Conservation (phyloP, 2,113 vertebrate species). For the Mastomys coucha region DNA sequence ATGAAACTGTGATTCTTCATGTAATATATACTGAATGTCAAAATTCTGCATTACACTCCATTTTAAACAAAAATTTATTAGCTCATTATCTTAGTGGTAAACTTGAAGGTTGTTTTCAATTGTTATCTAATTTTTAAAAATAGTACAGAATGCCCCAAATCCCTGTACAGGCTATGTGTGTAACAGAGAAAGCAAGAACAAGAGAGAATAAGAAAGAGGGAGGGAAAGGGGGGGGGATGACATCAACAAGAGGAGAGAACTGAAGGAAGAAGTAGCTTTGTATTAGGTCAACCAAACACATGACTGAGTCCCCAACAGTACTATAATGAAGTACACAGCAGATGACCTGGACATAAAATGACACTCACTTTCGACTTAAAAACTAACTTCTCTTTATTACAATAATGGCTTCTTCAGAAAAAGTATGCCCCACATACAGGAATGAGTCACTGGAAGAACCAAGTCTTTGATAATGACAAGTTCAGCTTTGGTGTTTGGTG, state of each 20-base stretch:
- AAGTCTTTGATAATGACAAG: not conserved
- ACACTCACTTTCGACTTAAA: slow-evolving; percentile 35
- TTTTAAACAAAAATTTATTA: slow-evolving; percentile 30
- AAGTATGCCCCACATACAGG: not conserved
- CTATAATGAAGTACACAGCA: not conserved
- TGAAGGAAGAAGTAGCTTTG: not conserved
- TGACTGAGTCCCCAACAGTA: not conserved
- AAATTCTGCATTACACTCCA: not conserved
- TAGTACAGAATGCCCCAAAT: not conserved
- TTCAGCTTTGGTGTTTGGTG: not conserved
- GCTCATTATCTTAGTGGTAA: not conserved
- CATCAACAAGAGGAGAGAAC: not conserved
- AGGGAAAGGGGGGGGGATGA: not conserved
- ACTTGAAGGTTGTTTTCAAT: slow-evolving; percentile 24
- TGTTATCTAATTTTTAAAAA: slow-evolving; percentile 28
- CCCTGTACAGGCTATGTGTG: not conserved
- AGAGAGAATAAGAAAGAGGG: not conserved
- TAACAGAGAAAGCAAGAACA: not conserved
- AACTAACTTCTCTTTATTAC: slow-evolving; percentile 16
- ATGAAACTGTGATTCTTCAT: not conserved
- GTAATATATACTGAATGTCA: not conserved
- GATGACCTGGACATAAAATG: not conserved
- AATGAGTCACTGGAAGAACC: not conserved
- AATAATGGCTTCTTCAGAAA: slow-evolving; percentile 25
- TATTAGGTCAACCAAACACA: not conserved